phyloP scores from a whole-genome alignment of 37 sponge, comb jelly and placozoan genomes.

The Tethya wilhelma region DNA sequence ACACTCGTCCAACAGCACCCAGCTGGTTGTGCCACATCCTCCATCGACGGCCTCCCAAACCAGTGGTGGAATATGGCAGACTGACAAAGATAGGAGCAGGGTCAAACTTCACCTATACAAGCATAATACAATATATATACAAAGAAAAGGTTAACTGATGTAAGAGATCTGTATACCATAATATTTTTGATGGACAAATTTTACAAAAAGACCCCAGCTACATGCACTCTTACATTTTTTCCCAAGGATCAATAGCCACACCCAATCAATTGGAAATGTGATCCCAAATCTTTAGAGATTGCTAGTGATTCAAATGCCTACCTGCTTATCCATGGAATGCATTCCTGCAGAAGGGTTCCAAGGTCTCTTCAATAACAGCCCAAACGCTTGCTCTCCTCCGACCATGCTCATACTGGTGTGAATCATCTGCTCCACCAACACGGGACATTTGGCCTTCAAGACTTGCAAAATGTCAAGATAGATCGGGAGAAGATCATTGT shows the following conservation, averaged over 20 bases:
- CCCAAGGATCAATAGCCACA: too few species aligned
- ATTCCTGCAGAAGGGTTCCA: constrained; percentile 82
- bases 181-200: too few species aligned
- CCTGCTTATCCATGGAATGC: constrained; percentile 69
- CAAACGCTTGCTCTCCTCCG: constrained; percentile 61
- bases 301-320: background rate
- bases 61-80: constrained; percentile 60
- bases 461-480: constrained; percentile 75
- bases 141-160: too few species aligned
- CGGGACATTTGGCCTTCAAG: constrained; percentile 58
- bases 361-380: constrained; percentile 73
- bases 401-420: constrained; percentile 50
- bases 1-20: constrained; percentile 67
- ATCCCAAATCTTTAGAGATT: background rate
- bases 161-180: too few species aligned
- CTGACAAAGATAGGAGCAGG: constrained; percentile 67
- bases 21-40: constrained; percentile 70
- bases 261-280: background rate
- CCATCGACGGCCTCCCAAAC: constrained; percentile 68
- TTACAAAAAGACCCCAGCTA: too few species aligned
- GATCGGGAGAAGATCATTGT: constrained; percentile 72
- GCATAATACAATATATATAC: background rate
- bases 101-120: constrained; percentile 56
- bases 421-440: constrained; percentile 73
- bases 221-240: too few species aligned